Evolutionary conservation across 2,113 vertebrate species (phyloP).

Genomic region (Apodemus speciosus): DNA sequence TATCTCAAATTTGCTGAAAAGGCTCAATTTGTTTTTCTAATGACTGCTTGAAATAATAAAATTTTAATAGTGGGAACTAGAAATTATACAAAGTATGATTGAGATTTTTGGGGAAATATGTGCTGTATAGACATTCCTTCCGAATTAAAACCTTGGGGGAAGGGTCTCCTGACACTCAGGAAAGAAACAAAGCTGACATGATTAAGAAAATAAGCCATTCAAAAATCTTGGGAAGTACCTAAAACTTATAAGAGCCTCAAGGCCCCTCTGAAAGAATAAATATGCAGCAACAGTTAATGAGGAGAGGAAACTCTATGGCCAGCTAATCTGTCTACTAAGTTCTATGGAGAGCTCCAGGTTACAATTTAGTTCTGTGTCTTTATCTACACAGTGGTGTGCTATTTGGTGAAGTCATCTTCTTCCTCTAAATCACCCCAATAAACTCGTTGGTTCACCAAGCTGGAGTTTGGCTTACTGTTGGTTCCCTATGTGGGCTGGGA

Average conservation of each 20-base stretch:
- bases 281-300: not conserved
- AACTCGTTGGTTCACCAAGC: too few species aligned
- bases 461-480: not conserved
- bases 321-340: not conserved
- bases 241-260: not conserved
- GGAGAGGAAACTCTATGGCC: too few species aligned
- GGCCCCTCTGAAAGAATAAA: too few species aligned
- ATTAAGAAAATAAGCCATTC: not conserved
- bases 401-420: not conserved
- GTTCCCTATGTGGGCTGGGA: not conserved
- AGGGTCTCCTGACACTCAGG: not conserved
- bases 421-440: not conserved
- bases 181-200: not conserved
- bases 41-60: constrained; percentile 41
- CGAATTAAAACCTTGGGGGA: not conserved
- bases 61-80: constrained; percentile 15
- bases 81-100: constrained; percentile 1
- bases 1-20: not conserved
- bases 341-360: not conserved
- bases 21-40: not conserved
- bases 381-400: too few species aligned
- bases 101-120: not conserved
- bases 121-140: not conserved
- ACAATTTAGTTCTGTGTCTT: not conserved
- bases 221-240: not conserved